Conservation (phyloP, 2,113 vertebrate genomes). For the Gadus chalcogrammus region DNA sequence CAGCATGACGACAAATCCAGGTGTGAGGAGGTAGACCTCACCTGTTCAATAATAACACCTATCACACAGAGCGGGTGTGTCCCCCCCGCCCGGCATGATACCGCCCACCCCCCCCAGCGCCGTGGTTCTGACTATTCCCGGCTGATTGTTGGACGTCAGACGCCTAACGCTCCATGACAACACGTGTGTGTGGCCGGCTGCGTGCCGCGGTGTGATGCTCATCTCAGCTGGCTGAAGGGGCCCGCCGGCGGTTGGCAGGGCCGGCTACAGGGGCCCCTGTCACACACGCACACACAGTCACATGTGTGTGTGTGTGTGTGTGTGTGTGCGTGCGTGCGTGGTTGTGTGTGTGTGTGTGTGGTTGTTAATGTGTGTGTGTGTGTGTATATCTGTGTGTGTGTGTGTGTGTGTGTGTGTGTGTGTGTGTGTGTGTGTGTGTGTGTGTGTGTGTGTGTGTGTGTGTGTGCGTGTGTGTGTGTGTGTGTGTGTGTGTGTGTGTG, state of each 20-base stretch:
- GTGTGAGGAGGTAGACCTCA: no score
- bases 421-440: not conserved
- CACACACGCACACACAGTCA: constrained; percentile 43
- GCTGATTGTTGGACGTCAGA: constrained; percentile 50
- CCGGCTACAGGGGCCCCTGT: constrained; percentile 47
- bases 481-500: not conserved
- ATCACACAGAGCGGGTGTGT: no score
- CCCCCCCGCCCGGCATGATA: constrained; percentile 2
- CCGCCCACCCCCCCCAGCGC: constrained; percentile 3
- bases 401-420: not conserved
- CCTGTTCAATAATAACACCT: no score
- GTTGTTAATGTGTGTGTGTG: constrained; percentile 12
- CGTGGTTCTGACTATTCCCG: constrained; percentile 40
- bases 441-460: not conserved
- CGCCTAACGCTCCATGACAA: constrained; percentile 63
- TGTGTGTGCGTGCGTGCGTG: not conserved
- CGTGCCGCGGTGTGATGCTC: constrained; percentile 60
- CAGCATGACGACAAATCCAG: no score
- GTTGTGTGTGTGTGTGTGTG: not conserved
- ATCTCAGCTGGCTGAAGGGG: constrained; percentile 57
- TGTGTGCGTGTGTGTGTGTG: not conserved
- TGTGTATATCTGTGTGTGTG: not conserved
- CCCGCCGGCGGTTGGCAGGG: constrained; percentile 49
- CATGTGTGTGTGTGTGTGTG: constrained; percentile 27
- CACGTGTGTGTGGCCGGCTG: constrained; percentile 43